Base-by-base conservation (phyloP, 2,113 vertebrate genomes). In the Pongo pygmaeus region DNA sequence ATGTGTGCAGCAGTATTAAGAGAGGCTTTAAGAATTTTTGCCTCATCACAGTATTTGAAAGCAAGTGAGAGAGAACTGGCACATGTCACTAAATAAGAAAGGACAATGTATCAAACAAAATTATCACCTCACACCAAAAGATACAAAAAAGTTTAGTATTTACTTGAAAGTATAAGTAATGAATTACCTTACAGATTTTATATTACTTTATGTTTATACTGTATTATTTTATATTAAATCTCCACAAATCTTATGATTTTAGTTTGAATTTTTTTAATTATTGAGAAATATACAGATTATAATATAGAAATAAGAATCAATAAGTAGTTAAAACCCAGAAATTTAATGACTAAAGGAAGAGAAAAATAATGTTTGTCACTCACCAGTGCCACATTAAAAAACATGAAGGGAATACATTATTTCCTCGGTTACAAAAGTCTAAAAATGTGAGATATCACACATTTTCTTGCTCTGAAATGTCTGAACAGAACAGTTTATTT, bases 111-210 rank as follows among this genome's bases (percentile, higher is more conserved):
- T 27, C 40, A 92, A 89, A 84, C 5, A 77, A 93, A 83, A 84
- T 1, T 59, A 18, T 83, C 91, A 94, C 16, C 43, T 91, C 14
- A 57, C 20, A 92, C 12, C 23, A 96, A 97, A 64, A 95, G 55
- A 40, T 16, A 84, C 10, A 1, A 50, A 27, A 93, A 93, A 7
- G 30, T 14, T 77, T 55, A 78, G 11, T 67, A 20, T 57, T 83
- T 94, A 78, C n/a, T 59, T 94, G 23, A 89, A 86, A 80, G 11
- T 87, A 13, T 40, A 96, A 59, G 20, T 75, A 95, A 89, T 93
- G 6, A 84, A 84, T 35, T 89, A 48, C 6, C 1, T 30, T 78
- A 50, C 38, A 81, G 18, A 80, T 23, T 18, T 72, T 23, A 78
- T 23, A 77, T 78, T 64, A 64, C 27, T 55, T 55, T 8, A 55